Evolutionary conservation across 2,797 vertebrate genomes (phyloP).

Genomic region (Eospalax fontanierii): DNA sequence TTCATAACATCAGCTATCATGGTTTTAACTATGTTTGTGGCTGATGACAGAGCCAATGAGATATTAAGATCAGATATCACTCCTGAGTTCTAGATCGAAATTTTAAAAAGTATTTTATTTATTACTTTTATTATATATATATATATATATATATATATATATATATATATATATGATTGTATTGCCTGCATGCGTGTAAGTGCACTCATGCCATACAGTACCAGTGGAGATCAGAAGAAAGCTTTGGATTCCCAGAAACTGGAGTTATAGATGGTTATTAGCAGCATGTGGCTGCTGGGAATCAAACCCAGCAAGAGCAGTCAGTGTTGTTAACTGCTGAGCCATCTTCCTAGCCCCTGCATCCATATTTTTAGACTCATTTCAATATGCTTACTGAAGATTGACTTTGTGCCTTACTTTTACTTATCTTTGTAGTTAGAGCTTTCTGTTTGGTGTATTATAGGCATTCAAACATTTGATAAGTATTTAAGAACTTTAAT

Average conservation of each 20-base stretch:
- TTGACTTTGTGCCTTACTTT: not conserved
- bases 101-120: not conserved
- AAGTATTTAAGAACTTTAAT: not conserved
- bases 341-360: too few species aligned
- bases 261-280: too few species aligned
- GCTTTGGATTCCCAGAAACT: too few species aligned
- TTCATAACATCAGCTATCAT: not conserved
- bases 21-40: not conserved
- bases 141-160: too few species aligned
- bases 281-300: too few species aligned
- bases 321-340: too few species aligned
- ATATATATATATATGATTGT: not conserved
- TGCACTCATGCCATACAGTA: too few species aligned
- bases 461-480: not conserved
- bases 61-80: not conserved
- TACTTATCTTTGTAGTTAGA: not conserved
- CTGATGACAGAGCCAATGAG: not conserved
- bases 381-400: not conserved
- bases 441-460: slow-evolving; percentile 20
- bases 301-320: too few species aligned
- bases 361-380: too few species aligned
- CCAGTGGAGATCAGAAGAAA: too few species aligned
- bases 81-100: slow-evolving; percentile 5
- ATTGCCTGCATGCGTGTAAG: too few species aligned
- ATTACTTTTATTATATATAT: too few species aligned